Conservation (phyloP, 2,113 vertebrate genomes). For the Campylorhamphus procurvoides region DNA sequence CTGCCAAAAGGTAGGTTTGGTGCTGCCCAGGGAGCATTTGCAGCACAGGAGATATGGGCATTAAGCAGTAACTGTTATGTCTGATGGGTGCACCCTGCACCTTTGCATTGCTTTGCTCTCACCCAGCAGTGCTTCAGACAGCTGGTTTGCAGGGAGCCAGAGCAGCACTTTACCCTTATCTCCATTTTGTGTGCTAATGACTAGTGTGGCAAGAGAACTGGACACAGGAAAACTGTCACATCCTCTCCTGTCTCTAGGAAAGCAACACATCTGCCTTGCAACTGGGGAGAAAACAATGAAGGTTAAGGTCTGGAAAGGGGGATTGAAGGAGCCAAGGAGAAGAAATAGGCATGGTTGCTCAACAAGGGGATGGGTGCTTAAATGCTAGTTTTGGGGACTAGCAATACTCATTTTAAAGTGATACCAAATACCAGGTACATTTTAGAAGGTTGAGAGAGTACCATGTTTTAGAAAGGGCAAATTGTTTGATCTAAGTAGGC, state of each 20-base stretch:
- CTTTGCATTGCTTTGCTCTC: neutral
- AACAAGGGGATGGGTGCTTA: neutral
- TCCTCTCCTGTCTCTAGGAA: neutral
- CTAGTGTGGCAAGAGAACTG: neutral
- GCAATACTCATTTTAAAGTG: neutral
- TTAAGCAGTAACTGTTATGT: fast-evolving
- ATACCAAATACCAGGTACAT: neutral
- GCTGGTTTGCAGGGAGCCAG: neutral
- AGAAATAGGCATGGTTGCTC: neutral
- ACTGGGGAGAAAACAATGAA: neutral
- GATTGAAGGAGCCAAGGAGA: neutral
- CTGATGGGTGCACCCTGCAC: neutral
- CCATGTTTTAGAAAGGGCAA: neutral
- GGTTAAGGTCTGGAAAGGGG: neutral
- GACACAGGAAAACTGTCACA: neutral
- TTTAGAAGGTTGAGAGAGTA: neutral
- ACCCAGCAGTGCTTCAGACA: neutral
- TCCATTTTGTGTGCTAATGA: fast-evolving
- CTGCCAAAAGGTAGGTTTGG: neutral
- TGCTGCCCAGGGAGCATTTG: neutral
- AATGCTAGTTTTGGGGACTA: neutral
- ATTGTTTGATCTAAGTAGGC: neutral
- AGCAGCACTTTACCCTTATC: neutral
- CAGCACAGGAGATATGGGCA: neutral
- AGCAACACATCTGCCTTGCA: neutral